These are phyloP conservation scores for Dipus sagitta DNA, from an alignment of 2,797 vertebrate genomes.

Conservation along the genomic window DNA sequence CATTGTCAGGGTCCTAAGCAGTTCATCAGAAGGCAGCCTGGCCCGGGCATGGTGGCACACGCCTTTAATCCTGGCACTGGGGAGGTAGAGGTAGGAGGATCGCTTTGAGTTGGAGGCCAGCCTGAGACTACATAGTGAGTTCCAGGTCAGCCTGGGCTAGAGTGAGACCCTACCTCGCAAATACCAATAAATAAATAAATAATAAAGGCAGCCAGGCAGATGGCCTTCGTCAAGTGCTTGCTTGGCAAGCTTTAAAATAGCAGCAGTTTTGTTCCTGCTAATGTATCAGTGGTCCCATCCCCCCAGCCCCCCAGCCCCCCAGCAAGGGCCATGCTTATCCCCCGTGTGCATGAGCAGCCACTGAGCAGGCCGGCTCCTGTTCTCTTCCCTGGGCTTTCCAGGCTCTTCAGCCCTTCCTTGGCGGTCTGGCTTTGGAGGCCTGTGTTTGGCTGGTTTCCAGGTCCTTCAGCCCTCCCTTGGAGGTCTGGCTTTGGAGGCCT, in stretches of 20 bases:
- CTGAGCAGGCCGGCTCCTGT: too few species aligned
- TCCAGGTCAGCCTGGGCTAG: too few species aligned
- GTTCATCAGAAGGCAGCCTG: constrained; percentile 30
- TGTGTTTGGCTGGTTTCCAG: neutral
- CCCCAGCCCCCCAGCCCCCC: neutral
- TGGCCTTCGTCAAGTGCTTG: constrained; percentile 5
- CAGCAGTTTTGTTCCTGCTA: constrained; percentile 19
- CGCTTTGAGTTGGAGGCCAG: too few species aligned
- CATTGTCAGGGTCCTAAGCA: neutral
- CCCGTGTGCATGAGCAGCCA: neutral
- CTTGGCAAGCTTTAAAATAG: constrained; percentile 65
- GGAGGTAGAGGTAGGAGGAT: too few species aligned
- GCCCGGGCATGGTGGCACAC: too few species aligned
- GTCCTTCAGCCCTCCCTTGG: neutral
- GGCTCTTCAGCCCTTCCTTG: neutral
- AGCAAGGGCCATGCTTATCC: too few species aligned
- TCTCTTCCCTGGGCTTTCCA: neutral
- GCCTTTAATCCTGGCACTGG: too few species aligned
- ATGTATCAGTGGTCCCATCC: constrained; percentile 46
- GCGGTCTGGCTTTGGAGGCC: neutral
- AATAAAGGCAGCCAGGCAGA: neutral
- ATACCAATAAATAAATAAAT: too few species aligned
- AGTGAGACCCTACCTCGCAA: too few species aligned
- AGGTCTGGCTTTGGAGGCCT: neutral
- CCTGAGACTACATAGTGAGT: too few species aligned